phyloP scores from a whole-genome alignment of 2,888 invertebrate species.

The Rhorus exstirpatorius region DNA sequence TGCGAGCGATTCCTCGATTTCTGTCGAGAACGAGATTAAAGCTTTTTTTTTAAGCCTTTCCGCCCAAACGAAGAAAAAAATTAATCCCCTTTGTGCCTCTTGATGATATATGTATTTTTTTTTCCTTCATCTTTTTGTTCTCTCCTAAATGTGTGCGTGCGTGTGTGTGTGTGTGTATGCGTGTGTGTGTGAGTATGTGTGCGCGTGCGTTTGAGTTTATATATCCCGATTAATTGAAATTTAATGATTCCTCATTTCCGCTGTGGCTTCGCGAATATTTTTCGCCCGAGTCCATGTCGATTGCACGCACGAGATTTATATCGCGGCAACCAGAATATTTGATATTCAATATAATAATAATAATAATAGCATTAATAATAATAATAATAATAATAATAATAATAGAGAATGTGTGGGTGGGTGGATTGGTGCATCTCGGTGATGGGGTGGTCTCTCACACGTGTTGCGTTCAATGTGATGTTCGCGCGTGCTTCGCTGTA shows the following conservation, averaged over 20 bases:
- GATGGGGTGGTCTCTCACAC: slow-evolving; percentile 41
- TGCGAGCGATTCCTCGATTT: slow-evolving; percentile 86
- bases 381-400: slow-evolving; percentile 20
- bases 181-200: slow-evolving; percentile 21
- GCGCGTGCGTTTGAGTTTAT: slow-evolving; percentile 35
- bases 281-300: neutral
- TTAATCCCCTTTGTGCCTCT: slow-evolving; percentile 34
- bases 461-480: slow-evolving; percentile 65
- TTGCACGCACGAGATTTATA: neutral
- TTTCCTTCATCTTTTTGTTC: slow-evolving; percentile 14
- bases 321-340: neutral
- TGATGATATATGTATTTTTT: slow-evolving; percentile 24
- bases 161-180: slow-evolving; percentile 22
- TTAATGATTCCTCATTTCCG: slow-evolving; percentile 36
- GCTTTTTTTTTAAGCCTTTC: slow-evolving; percentile 75
- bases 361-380: neutral
- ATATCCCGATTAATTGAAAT: slow-evolving; percentile 49
- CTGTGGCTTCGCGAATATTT: slow-evolving; percentile 5
- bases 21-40: slow-evolving; percentile 84
- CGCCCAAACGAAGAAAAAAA: slow-evolving; percentile 40
- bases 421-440: slow-evolving; percentile 53
- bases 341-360: neutral
- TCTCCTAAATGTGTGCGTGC: neutral
- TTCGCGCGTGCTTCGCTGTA: slow-evolving; percentile 58
- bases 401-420: slow-evolving; percentile 37